phyloP scores from a whole-genome alignment of 2,113 vertebrate species.

The Elaphurus davidianus region DNA sequence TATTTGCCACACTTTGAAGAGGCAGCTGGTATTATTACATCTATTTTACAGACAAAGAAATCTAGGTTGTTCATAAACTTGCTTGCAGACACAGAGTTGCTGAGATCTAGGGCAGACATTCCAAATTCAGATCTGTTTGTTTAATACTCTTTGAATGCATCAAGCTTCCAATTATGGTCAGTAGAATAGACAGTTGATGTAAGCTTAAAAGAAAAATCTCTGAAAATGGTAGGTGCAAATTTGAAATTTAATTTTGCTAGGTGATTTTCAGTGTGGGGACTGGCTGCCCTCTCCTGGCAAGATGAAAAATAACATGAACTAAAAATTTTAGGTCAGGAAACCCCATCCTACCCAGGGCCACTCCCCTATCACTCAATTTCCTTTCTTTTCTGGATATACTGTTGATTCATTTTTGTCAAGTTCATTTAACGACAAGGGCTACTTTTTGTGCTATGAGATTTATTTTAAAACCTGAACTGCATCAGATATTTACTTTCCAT shows the following conservation, averaged over 20 bases:
- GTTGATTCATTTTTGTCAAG: neutral
- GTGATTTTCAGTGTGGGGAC: neutral
- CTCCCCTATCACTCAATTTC: neutral
- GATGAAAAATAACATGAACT: neutral
- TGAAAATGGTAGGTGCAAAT: neutral
- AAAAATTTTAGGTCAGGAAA: neutral
- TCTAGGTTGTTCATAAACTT: neutral
- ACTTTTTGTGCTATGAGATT: neutral
- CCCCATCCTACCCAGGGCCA: neutral
- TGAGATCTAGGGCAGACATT: neutral
- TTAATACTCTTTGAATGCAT: neutral
- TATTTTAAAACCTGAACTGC: neutral
- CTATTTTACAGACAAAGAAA: neutral
- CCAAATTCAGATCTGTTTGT: neutral
- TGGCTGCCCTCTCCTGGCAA: conserved; percentile 63
- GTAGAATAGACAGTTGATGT: neutral
- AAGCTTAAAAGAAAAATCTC: neutral
- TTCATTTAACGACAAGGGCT: neutral
- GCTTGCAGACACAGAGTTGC: neutral
- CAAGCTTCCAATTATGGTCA: neutral
- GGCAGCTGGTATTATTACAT: neutral
- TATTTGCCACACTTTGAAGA: neutral
- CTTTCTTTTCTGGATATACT: neutral
- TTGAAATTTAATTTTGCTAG: neutral
- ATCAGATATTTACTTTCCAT: neutral